phyloP scores from a whole-genome alignment of 2,888 invertebrate species.

The Polyommatus icarus region DNA sequence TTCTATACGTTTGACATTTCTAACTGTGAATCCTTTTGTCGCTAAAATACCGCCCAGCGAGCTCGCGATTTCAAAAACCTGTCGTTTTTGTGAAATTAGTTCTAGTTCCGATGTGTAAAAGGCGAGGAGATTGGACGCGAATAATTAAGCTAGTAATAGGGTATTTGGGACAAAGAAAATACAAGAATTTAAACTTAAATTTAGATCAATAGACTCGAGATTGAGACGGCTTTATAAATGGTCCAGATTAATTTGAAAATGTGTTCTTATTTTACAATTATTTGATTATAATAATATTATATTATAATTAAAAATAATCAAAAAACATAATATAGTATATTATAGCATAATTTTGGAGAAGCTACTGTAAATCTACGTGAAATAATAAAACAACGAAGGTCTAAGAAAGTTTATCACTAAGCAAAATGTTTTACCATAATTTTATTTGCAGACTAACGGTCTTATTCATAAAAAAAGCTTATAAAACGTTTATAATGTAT shows the following conservation, averaged over 20 bases:
- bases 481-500: too few species aligned
- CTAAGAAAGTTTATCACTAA: background rate
- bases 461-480: too few species aligned
- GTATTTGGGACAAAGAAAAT: background rate
- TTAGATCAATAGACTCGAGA: background rate
- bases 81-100: slow-evolving; percentile 29
- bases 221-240: background rate
- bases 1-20: slow-evolving; percentile 73
- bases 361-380: background rate
- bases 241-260: background rate
- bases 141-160: background rate
- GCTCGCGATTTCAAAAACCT: slow-evolving; percentile 43
- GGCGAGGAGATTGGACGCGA: background rate
- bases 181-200: background rate
- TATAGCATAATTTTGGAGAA: too few species aligned
- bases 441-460: background rate
- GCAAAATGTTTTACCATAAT: background rate
- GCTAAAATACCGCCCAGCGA: slow-evolving; percentile 68
- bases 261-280: too few species aligned
- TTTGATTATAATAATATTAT: too few species aligned
- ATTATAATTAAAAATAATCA: too few species aligned
- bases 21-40: slow-evolving; percentile 67
- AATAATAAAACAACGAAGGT: background rate
- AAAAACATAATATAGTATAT: too few species aligned
- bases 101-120: slow-evolving; percentile 18